Evolutionary conservation across 2,113 vertebrate species (phyloP).

Genomic region (Sula dactylatra): DNA sequence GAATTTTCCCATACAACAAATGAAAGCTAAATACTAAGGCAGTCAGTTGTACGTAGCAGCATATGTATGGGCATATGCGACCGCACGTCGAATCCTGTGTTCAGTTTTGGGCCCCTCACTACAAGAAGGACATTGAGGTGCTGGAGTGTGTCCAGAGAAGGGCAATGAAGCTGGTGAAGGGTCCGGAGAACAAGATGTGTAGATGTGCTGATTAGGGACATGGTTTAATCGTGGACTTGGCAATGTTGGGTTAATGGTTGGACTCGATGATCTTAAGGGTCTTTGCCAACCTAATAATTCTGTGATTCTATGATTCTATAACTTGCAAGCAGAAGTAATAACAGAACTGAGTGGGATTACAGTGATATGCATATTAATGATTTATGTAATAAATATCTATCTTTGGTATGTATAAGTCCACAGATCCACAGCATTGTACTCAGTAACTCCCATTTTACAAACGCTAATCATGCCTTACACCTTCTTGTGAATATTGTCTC

Average conservation of each 20-base stretch:
- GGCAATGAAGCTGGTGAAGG: not conserved
- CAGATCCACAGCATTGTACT: not conserved
- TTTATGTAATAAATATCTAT: not conserved
- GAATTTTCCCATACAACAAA: not conserved
- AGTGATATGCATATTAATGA: not conserved
- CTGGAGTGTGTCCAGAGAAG: not conserved
- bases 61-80: not conserved
- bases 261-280: not conserved
- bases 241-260: not conserved
- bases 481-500: not conserved
- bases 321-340: not conserved
- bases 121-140: not conserved
- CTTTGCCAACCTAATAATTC: not conserved
- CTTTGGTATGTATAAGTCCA: not conserved
- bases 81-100: accelerated
- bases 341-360: not conserved
- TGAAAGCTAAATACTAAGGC: not conserved
- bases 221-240: not conserved
- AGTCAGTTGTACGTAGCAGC: not conserved
- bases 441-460: not conserved
- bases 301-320: not conserved
- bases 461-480: not conserved
- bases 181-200: not conserved
- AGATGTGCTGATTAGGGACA: not conserved
- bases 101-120: not conserved